These are phyloP conservation scores for Horisme vitalbata DNA, from an alignment of 2,888 invertebrate species.

Conservation along the genomic window DNA sequence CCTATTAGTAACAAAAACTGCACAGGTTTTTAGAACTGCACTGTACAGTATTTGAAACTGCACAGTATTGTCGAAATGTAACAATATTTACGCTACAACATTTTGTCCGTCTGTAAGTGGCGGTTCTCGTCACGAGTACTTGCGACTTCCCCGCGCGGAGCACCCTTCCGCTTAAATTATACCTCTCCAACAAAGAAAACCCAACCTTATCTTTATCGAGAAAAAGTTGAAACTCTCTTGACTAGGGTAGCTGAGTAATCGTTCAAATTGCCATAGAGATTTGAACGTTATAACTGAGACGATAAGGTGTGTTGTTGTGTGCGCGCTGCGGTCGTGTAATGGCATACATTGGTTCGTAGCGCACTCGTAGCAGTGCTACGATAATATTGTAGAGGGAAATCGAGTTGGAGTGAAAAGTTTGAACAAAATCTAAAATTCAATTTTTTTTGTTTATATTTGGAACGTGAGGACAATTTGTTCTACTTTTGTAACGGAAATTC, in stretches of 20 bases:
- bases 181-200: constrained; percentile 24
- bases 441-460: not conserved
- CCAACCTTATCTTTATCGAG: not conserved
- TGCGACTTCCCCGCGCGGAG: constrained; percentile 40
- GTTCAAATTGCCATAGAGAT: constrained; percentile 16
- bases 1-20: not conserved
- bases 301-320: not conserved
- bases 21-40: constrained; percentile 1
- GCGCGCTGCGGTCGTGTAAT: constrained; percentile 7
- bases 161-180: constrained; percentile 42
- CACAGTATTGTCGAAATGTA: constrained; percentile 12
- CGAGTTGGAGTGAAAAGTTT: constrained; percentile 24
- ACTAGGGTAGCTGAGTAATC: constrained; percentile 3
- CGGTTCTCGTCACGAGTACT: constrained; percentile 59
- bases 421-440: constrained; percentile 1
- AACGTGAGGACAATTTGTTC: too few relatives aligned
- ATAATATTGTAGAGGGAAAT: constrained; percentile 26
- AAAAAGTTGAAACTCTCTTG: constrained; percentile 3
- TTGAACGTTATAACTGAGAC: constrained; percentile 19
- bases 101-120: constrained; percentile 55
- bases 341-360: constrained; percentile 31
- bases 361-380: constrained; percentile 26
- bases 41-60: too few relatives aligned
- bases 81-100: constrained; percentile 26
- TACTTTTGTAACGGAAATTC: too few relatives aligned